Base-by-base conservation (phyloP, 1,140 invertebrate genomes). In the Wiebesia pumilae region DNA sequence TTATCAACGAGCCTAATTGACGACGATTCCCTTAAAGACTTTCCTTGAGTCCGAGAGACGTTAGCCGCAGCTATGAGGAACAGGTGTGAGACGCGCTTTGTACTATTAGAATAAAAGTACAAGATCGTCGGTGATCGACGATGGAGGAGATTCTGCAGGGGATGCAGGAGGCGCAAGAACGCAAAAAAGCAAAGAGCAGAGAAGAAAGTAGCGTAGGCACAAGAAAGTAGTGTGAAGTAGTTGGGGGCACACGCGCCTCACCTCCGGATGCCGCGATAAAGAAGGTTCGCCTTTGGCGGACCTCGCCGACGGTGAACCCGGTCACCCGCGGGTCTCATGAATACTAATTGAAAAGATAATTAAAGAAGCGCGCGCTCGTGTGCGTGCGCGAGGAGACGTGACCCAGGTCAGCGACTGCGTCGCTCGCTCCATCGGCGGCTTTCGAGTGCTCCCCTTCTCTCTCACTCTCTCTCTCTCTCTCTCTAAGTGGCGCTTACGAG, bases 321-420 rank as follows among this genome's bases (percentile, higher is more conserved):
- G 24, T 62, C 58, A 38, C 67, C 33, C 3, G n/a, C 3, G 78
- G 40, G 19, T 47, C 77, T 82, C 83, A 84, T 82, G 87, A 81
- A 87, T 87, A 87, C 83, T 87, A 87, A 84, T 84, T 77, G 83
- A 73, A 87, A 81, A 67, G 67, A 81, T 87, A 87, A 87, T 87
- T 81, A 87, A 58, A 87, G 71, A 71, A 24, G 35, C n/a, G 47
- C 51, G 51, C 10, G 51, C 51, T 54, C 9, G 51, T 54, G 51
- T 54, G 58, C 58, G 58, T 27, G 58, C 27, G 73, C 38, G 47
- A 30, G 83, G 77, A 69, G 24, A 87, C 75, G 51, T 54, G 85
- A 79, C 81, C 65, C 67, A 35, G 81, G 65, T 82, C 54, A 30
- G 24, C 35, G 65, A n/a, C 43, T 40, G 43, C 24, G 51, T 47